Percentiles rank a stretch among this genome's conserved stretches.
These are phyloP conservation scores for Brachycybe producta DNA, from an alignment of 2,888 invertebrate species.

Conservation along the genomic window DNA sequence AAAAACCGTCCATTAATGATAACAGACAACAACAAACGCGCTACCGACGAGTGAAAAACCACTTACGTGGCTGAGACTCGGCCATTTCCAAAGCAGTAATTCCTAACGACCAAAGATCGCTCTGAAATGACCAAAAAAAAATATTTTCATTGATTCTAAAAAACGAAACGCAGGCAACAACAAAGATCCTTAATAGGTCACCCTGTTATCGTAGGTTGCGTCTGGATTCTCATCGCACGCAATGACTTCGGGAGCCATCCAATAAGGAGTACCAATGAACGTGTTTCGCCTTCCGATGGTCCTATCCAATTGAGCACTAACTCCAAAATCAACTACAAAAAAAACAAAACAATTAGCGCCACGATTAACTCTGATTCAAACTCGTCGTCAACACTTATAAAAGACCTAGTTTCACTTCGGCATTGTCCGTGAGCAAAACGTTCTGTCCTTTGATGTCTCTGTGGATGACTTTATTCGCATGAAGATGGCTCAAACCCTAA, in stretches of 20 bases:
- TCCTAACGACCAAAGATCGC: slow-evolving; percentile 50
- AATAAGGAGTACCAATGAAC: slow-evolving; percentile 95
- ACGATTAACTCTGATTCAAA: too few relatives aligned
- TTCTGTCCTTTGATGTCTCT: slow-evolving; percentile 99
- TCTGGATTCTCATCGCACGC: slow-evolving; percentile 99
- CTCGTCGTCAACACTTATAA: too few relatives aligned
- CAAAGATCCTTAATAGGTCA: neutral
- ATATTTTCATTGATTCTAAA: neutral
- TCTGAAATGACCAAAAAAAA: slow-evolving; percentile 28
- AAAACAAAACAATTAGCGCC: too few relatives aligned
- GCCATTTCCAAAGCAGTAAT: slow-evolving; percentile 99
- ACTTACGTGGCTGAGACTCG: slow-evolving; percentile 82
- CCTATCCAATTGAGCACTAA: slow-evolving; percentile 95
- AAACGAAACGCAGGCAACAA: neutral
- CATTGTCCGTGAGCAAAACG: slow-evolving; percentile 97
- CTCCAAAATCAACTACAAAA: slow-evolving; percentile 87
- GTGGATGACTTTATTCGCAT: slow-evolving; percentile 98
- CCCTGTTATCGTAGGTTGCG: slow-evolving; percentile 92
- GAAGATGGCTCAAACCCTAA: slow-evolving; percentile 90
- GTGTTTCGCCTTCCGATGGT: slow-evolving; percentile 98
- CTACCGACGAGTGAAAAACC: neutral
- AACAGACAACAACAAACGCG: slow-evolving; percentile 1
- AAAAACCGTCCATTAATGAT: neutral
- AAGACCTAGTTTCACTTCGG: slow-evolving; percentile 92
- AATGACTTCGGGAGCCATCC: slow-evolving; percentile 99